Evolutionary conservation across 2,113 vertebrate genomes (phyloP).

Genomic region (Istiophorus platypterus): DNA sequence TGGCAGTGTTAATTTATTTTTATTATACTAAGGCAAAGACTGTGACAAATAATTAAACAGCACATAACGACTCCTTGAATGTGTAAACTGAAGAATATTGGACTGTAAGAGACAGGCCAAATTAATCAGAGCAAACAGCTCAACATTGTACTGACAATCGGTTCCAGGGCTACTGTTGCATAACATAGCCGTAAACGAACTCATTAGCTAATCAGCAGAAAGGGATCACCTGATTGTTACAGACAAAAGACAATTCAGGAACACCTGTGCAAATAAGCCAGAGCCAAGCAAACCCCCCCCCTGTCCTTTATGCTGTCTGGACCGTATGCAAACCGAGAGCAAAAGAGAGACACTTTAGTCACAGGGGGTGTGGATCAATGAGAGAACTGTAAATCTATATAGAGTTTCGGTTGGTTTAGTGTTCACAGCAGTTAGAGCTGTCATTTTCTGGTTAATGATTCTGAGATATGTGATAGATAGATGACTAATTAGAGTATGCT

Average conservation of each 20-base stretch:
- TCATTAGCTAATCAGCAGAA: constrained; percentile 34
- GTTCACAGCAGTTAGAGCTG: constrained; percentile 32
- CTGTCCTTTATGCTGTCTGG: constrained; percentile 36
- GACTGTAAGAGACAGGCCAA: not conserved
- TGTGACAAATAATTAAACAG: constrained; percentile 10
- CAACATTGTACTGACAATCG: not conserved
- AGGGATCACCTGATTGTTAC: constrained; percentile 13
- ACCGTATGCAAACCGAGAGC: constrained; percentile 14
- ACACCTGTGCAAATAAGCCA: constrained; percentile 65
- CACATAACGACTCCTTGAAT: not conserved
- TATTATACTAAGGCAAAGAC: not conserved
- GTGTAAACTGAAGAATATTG: not conserved
- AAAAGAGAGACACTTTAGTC: constrained; percentile 57
- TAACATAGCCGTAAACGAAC: not conserved
- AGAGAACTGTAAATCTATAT: constrained; percentile 43
- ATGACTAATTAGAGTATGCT: constrained; percentile 61
- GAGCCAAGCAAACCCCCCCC: constrained; percentile 12
- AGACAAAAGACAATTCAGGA: constrained; percentile 46
- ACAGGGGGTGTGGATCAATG: constrained; percentile 59
- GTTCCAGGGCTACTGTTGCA: not conserved
- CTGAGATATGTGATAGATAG: constrained; percentile 55
- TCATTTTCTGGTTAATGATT: constrained; percentile 75
- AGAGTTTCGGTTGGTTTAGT: constrained; percentile 51
- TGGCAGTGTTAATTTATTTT: not conserved
- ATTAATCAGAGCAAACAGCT: constrained; percentile 1